Evolutionary conservation across 2,113 vertebrate species (phyloP), one percentile per base, ranked within the genome.

Genomic region (Blennius ocellaris): DNA sequence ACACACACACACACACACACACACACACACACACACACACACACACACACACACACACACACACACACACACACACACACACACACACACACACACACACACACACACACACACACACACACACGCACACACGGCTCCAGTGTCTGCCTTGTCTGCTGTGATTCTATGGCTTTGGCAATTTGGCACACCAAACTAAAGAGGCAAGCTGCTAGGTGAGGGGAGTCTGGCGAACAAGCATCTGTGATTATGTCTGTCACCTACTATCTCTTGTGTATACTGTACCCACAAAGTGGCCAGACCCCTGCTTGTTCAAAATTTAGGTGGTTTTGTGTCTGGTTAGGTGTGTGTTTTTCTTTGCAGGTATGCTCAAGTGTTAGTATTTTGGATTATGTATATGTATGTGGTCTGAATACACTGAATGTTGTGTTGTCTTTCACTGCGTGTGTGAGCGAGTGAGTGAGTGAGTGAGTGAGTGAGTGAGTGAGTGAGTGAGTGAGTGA

Each of bases 121-220:
- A 71, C 36, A 56, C 56, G 59, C 62, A 82, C 59, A 68, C 58
- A 47, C n/a, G 54, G 49, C 69, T 76, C 59, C 53, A 64, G 78
- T 86, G 76, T 85, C 79, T 80, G 79, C 81, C 81, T 75, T 74
- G 66, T 89, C 82, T 79, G 67, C 62, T 83, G 74, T 79, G 87
- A 85, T 82, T 85, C 73, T 84, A 85, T 76, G 78, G 84, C 76
- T 87, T 86, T 84, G 81, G 86, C 67, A 78, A 90, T 85, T 89
- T 90, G 89, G 87, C 91, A 87, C 76, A 79, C 55, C 71, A 39
- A 85, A 86, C 78, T 69, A 84, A 80, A 84, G 74, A 83, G 83
- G 54, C 85, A 91, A 90, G 90, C 87, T 90, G 91, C 85, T 89
- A 86, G 87, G 89, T 87, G 83, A 91, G 76, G 79, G 78, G 61